Evolutionary conservation across 2,888 invertebrate genomes (phyloP).

Genomic region (Caenorhabditis imperialis): DNA sequence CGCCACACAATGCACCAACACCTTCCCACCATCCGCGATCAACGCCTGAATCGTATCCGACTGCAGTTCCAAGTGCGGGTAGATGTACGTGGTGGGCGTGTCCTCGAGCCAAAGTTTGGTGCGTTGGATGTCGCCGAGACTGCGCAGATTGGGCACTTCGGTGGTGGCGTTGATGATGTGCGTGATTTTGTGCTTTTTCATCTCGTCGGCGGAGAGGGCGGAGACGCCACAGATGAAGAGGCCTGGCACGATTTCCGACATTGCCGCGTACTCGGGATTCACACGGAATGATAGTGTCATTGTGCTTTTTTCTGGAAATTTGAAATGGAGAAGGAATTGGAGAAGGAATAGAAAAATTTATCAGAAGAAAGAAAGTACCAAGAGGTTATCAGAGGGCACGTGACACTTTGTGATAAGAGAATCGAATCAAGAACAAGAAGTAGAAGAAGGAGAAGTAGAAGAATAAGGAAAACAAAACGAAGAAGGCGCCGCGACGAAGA

Average conservation of each 20-base stretch:
- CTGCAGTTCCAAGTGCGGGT: conserved; percentile 74
- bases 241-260: conserved; percentile 79
- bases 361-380: conserved; percentile 6
- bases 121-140: conserved; percentile 75
- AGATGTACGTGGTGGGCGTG: conserved; percentile 74
- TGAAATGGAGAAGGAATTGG: neutral
- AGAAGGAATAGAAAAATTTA: neutral
- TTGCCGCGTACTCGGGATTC: conserved; percentile 76
- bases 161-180: conserved; percentile 88
- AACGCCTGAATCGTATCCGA: conserved; percentile 75
- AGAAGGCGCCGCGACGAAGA: conserved; percentile 10
- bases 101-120: conserved; percentile 78
- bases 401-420: conserved; percentile 4
- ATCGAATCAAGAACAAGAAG: conserved; percentile 1
- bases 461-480: conserved; percentile 6
- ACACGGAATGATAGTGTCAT: conserved; percentile 74
- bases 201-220: conserved; percentile 83
- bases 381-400: conserved; percentile 33
- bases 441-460: conserved; percentile 14
- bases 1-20: conserved; percentile 90
- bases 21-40: conserved; percentile 81
- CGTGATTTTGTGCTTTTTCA: conserved; percentile 84
- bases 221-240: conserved; percentile 88
- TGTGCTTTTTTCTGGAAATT: neutral
- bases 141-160: conserved; percentile 81